These are phyloP conservation scores for Parauchenoglanis ngamensis DNA, from an alignment of 2,797 vertebrate species.

Conservation along the genomic window DNA sequence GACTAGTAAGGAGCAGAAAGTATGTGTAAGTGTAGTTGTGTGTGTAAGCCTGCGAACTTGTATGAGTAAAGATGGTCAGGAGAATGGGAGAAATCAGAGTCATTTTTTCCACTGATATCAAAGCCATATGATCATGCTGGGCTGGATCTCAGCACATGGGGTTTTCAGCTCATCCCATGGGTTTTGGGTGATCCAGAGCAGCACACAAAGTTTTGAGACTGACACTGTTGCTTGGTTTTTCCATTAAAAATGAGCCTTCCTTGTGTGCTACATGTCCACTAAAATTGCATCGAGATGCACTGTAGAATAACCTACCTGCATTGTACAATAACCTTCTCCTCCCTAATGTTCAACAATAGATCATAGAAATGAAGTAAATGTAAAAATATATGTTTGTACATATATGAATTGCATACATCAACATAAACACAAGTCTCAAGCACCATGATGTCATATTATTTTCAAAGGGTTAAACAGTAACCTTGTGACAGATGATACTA, in stretches of 20 bases:
- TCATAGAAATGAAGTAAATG: not conserved
- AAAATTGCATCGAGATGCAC: not conserved
- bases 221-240: constrained; percentile 16
- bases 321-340: not conserved
- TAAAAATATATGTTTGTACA: not conserved
- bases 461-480: not conserved
- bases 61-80: constrained; percentile 52
- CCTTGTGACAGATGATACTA: not conserved
- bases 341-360: not conserved
- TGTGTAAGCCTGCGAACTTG: constrained; percentile 17
- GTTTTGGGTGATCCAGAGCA: constrained; percentile 53
- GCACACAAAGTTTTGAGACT: constrained; percentile 20
- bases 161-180: constrained; percentile 47
- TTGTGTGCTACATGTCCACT: not conserved
- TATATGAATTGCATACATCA: not conserved
- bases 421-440: not conserved
- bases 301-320: not conserved
- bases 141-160: constrained; percentile 69
- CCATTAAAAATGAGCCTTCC: not conserved
- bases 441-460: not conserved
- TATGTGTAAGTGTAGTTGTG: constrained; percentile 31
- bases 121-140: constrained; percentile 74
- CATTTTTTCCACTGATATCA: constrained; percentile 82
- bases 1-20: constrained; percentile 58
- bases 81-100: constrained; percentile 64